These are phyloP conservation scores for Rhipidura dahli DNA, from an alignment of 2,113 vertebrate species.

Conservation along the genomic window DNA sequence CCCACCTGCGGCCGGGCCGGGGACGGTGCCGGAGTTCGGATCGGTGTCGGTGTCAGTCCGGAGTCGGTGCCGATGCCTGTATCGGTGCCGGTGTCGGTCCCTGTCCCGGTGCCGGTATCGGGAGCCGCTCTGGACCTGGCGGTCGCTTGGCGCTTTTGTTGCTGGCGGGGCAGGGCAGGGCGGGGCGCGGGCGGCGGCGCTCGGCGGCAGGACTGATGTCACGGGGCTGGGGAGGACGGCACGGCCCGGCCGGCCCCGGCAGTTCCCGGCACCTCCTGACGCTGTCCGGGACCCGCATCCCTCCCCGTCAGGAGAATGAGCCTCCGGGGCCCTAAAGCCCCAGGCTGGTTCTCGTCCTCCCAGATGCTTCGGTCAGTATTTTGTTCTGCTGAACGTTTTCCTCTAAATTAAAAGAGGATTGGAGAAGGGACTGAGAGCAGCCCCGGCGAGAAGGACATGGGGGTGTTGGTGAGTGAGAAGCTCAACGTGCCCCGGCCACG, in stretches of 20 bases:
- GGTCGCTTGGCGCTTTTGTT: not conserved
- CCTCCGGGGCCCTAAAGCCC: not conserved
- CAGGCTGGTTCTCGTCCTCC: not conserved
- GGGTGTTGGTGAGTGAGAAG: not conserved
- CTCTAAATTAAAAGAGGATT: not conserved
- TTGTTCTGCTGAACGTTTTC: not conserved
- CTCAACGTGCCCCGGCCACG: fast-evolving
- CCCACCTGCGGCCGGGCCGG: not conserved
- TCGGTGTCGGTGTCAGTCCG: not conserved
- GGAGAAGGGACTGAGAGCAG: not conserved
- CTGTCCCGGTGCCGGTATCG: not conserved
- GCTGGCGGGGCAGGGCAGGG: not conserved
- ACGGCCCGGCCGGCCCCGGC: not conserved
- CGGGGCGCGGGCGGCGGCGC: not conserved
- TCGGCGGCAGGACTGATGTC: not conserved
- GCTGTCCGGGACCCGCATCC: no score
- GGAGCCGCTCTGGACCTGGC: not conserved
- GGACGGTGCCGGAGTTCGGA: not conserved
- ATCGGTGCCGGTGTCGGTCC: not conserved
- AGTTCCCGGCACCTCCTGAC: not conserved
- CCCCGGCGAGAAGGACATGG: not conserved
- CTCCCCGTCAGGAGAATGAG: not conserved
- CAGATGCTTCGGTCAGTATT: not conserved
- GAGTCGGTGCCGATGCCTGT: not conserved
- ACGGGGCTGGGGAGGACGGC: not conserved